These are phyloP conservation scores for Trichopria drosophilae DNA, from an alignment of 2,888 invertebrate genomes.

Conservation along the genomic window DNA sequence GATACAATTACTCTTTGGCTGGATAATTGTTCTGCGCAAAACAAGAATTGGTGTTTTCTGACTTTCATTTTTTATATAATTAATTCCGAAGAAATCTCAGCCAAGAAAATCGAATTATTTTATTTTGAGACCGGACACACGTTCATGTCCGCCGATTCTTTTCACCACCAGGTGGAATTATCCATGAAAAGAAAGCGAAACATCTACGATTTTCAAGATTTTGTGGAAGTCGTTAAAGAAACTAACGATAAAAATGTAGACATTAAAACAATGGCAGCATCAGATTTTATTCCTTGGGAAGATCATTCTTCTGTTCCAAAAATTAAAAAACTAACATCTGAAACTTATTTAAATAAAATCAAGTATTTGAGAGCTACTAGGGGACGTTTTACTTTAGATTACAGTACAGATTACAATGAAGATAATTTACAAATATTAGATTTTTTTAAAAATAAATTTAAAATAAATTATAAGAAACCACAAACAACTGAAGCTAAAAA, in stretches of 20 bases:
- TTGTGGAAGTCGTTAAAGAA: neutral
- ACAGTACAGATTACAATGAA: neutral
- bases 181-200: neutral
- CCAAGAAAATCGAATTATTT: constrained; percentile 12
- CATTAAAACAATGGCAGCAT: neutral
- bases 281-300: neutral
- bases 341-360: neutral
- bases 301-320: neutral
- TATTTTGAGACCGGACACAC: constrained; percentile 2
- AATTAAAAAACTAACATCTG: neutral
- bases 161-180: neutral
- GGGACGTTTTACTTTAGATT: neutral
- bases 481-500: neutral
- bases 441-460: constrained; percentile 2
- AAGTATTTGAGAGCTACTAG: neutral
- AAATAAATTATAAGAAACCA: neutral
- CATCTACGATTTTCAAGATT: neutral
- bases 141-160: constrained; percentile 7
- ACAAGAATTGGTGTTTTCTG: constrained; percentile 21
- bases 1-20: neutral
- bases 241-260: too few species aligned
- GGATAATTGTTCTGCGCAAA: constrained; percentile 20
- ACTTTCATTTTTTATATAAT: neutral
- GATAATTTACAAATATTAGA: constrained; percentile 1
- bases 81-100: constrained; percentile 12